Conservation (phyloP, 2,797 vertebrate species). For the Enoplosus armatus region DNA sequence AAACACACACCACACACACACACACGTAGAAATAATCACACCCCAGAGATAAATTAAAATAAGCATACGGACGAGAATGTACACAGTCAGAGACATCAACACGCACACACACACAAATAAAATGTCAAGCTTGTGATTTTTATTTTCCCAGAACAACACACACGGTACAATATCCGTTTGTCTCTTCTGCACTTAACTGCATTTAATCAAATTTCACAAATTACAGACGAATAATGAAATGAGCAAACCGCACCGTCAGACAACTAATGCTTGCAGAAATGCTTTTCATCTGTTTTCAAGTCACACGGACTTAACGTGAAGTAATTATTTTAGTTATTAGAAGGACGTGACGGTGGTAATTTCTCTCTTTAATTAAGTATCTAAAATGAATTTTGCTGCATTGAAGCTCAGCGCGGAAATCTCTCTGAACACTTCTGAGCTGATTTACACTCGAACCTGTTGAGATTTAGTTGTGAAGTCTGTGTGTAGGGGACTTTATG, state of each 20-base stretch:
- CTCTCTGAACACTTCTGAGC: not conserved
- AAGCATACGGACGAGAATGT: constrained; percentile 17
- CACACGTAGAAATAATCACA: constrained; percentile 37
- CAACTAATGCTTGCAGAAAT: not conserved
- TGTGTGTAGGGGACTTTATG: not conserved
- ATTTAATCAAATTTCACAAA: constrained; percentile 9
- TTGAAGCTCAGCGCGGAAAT: not conserved
- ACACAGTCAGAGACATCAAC: constrained; percentile 8
- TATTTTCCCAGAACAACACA: not conserved
- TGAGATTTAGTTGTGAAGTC: not conserved
- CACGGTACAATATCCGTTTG: not conserved
- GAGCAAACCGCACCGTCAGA: not conserved
- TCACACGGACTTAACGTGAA: constrained; percentile 1
- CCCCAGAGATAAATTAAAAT: constrained; percentile 40
- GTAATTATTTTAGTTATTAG: constrained; percentile 11
- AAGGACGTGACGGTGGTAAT: not conserved
- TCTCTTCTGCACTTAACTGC: not conserved
- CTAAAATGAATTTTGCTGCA: not conserved
- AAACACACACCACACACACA: constrained; percentile 14
- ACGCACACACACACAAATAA: constrained; percentile 30
- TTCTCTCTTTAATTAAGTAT: constrained; percentile 33
- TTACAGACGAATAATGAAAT: not conserved
- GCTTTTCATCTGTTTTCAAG: not conserved
- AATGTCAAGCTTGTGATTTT: constrained; percentile 40
- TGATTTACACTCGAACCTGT: not conserved